Percentiles rank a stretch among this genome's conserved stretches.
Evolutionary conservation across 1,140 invertebrate species (phyloP).

Genomic region (Gryllus bimaculatus): DNA sequence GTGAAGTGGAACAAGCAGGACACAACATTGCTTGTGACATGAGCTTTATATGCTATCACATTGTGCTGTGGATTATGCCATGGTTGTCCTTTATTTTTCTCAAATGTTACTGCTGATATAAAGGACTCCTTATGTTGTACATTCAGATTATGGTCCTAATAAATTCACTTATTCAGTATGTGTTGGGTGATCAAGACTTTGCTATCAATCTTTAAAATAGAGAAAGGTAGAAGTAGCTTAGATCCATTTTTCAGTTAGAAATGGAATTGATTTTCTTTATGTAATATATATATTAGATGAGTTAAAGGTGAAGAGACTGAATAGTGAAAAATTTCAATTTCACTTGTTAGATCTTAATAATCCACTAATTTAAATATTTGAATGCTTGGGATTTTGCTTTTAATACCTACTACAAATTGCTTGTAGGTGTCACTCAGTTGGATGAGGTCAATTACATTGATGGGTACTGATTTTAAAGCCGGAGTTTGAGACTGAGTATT

Average conservation of each 20-base stretch:
- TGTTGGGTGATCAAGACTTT: not conserved
- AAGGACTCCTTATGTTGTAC: constrained; percentile 17
- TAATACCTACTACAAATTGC: not conserved
- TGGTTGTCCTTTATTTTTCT: constrained; percentile 14
- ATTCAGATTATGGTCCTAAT: constrained; percentile 19
- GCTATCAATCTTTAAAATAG: not conserved
- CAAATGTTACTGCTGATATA: constrained; percentile 14
- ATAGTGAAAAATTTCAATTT: not conserved
- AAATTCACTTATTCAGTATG: constrained; percentile 19
- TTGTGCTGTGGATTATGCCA: constrained; percentile 14
- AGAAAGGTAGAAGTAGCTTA: not conserved
- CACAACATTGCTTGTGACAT: constrained; percentile 11
- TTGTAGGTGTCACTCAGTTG: not conserved
- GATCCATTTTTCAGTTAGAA: not conserved
- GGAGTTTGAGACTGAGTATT: not conserved
- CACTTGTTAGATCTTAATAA: not conserved
- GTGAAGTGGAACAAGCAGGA: constrained; percentile 8
- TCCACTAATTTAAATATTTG: not conserved
- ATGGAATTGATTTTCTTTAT: not conserved
- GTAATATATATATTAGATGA: not conserved
- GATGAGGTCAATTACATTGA: not conserved
- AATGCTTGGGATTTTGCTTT: not conserved
- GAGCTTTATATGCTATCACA: constrained; percentile 12
- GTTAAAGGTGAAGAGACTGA: not conserved
- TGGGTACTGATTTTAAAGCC: not conserved